Evolutionary conservation across 1,140 invertebrate genomes (phyloP).

Genomic region (Cyphomyrmex costatus): DNA sequence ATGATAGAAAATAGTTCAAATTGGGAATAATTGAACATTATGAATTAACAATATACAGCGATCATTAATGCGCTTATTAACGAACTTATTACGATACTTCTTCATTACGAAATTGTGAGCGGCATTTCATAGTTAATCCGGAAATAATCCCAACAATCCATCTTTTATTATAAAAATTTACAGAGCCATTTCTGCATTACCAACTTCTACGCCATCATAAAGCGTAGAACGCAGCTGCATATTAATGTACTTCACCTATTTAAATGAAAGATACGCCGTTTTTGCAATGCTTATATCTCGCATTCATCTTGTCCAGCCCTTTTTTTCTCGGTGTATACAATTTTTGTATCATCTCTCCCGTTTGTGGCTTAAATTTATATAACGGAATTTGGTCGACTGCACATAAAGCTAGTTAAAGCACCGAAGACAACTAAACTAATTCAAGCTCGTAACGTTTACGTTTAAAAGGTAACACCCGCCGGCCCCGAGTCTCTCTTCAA

Average conservation of each 20-base stretch:
- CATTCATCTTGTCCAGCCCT: conserved; percentile 2
- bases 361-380: conserved; percentile 39
- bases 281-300: conserved; percentile 9
- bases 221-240: background rate
- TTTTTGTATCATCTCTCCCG: conserved; percentile 38
- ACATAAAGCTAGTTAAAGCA: conserved; percentile 37
- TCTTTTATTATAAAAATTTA: conserved; percentile 3
- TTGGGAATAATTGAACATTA: no score
- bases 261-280: conserved; percentile 20
- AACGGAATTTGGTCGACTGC: conserved; percentile 16
- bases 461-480: conserved; percentile 45
- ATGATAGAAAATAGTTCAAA: no score
- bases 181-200: background rate
- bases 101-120: background rate
- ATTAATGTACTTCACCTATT: conserved; percentile 4
- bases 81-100: background rate
- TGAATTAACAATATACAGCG: no score
- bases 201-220: background rate
- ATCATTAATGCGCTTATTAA: background rate
- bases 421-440: conserved; percentile 47
- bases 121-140: background rate
- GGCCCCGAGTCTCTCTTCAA: conserved; percentile 22
- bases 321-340: conserved; percentile 1
- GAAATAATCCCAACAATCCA: conserved; percentile 9
- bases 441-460: conserved; percentile 34